A percentile compares a stretch with the other conserved stretches of the same genome.
These are phyloP conservation scores for Sula dactylatra DNA, from an alignment of 2,113 vertebrate genomes.

Conservation along the genomic window DNA sequence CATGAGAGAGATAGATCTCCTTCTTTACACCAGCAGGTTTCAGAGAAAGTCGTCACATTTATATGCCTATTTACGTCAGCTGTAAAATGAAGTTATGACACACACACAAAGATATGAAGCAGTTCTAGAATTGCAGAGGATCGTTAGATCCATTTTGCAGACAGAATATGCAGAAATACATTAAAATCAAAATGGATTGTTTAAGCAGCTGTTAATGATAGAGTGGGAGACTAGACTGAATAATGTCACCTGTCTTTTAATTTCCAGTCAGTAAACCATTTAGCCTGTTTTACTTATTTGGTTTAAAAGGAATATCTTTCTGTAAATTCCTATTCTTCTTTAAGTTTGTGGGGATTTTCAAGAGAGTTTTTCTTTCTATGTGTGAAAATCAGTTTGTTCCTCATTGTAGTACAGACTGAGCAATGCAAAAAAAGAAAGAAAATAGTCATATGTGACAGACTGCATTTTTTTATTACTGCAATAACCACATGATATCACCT, in stretches of 20 bases:
- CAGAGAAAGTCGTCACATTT: neutral
- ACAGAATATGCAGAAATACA: neutral
- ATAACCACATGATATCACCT: neutral
- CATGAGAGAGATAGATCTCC: neutral
- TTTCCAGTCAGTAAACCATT: neutral
- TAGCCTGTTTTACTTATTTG: neutral
- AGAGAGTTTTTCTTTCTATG: neutral
- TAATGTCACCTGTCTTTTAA: neutral
- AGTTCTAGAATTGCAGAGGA: neutral
- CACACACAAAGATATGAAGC: fast-evolving
- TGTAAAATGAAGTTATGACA: neutral
- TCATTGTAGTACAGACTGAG: neutral
- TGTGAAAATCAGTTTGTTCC: neutral
- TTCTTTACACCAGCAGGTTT: neutral
- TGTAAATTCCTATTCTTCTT: neutral
- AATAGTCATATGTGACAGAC: neutral
- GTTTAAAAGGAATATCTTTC: neutral
- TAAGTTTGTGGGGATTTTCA: neutral
- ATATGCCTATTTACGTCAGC: fast-evolving
- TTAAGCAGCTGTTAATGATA: neutral
- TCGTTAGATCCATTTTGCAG: neutral
- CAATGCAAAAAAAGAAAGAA: neutral
- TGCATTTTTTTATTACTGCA: neutral
- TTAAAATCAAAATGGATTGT: neutral
- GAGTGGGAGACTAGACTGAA: neutral